Percentiles rank a stretch among this genome's conserved stretches.
Evolutionary conservation across 2,113 vertebrate genomes (phyloP).

Genomic region (Takifugu bimaculatus): DNA sequence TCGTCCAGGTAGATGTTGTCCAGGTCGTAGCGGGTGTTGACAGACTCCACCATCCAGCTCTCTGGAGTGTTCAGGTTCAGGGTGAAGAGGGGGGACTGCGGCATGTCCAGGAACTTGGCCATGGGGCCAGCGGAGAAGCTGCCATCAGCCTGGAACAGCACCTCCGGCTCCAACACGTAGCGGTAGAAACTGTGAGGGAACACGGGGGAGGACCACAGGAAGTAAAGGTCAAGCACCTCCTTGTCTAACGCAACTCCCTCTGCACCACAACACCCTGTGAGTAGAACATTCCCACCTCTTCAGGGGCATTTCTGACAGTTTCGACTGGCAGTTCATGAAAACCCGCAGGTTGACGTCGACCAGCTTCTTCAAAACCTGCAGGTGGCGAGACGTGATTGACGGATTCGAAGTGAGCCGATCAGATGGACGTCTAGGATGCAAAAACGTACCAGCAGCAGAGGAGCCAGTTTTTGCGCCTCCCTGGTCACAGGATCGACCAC

Average conservation of each 20-base stretch:
- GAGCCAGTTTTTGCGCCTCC: slow-evolving; percentile 90
- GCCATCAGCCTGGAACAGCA: slow-evolving; percentile 82
- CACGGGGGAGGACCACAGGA: neutral
- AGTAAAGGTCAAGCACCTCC: neutral
- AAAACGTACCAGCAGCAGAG: slow-evolving; percentile 82
- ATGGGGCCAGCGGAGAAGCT: slow-evolving; percentile 85
- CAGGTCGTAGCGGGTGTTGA: slow-evolving; percentile 90
- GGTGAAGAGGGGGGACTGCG: slow-evolving; percentile 92
- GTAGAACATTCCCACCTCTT: slow-evolving; percentile 85
- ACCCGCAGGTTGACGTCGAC: slow-evolving; percentile 92
- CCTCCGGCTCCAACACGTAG: slow-evolving; percentile 90
- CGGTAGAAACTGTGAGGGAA: slow-evolving; percentile 86
- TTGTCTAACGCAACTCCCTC: too few species aligned
- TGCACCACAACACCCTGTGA: too few species aligned
- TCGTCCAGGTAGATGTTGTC: slow-evolving; percentile 97
- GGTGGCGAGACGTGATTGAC: neutral
- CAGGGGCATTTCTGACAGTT: slow-evolving; percentile 95
- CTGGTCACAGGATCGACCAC: slow-evolving; percentile 92
- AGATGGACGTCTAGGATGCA: neutral
- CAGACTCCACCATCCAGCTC: slow-evolving; percentile 98
- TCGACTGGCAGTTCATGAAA: slow-evolving; percentile 99
- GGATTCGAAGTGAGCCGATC: neutral
- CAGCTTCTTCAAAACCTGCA: slow-evolving; percentile 87
- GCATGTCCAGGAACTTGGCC: slow-evolving; percentile 96
- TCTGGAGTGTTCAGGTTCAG: slow-evolving; percentile 94